These are phyloP conservation scores for Ursus arctos DNA, from an alignment of 2,113 vertebrate genomes.

Conservation along the genomic window DNA sequence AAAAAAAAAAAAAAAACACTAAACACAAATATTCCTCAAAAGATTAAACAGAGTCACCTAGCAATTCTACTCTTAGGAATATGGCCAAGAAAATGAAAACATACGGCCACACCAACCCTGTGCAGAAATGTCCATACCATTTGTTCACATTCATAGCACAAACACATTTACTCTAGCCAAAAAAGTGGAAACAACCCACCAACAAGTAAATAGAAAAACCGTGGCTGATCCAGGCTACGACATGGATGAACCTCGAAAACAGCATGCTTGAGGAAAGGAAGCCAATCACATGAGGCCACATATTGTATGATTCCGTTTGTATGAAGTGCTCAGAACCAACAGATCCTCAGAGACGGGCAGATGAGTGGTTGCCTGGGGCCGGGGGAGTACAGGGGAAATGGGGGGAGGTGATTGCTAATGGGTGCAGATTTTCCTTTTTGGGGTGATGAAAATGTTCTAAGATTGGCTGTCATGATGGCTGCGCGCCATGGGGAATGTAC, in stretches of 20 bases:
- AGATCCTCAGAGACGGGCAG: background rate
- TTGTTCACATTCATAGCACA: background rate
- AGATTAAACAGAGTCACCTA: background rate
- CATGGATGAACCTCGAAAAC: background rate
- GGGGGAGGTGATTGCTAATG: background rate
- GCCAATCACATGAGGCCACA: background rate
- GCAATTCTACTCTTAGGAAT: background rate
- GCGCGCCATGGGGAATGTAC: background rate
- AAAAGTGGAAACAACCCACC: background rate
- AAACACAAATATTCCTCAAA: background rate
- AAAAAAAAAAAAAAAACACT: background rate
- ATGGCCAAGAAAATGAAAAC: background rate
- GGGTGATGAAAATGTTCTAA: background rate
- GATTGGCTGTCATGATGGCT: background rate
- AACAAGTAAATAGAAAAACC: background rate
- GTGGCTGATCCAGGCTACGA: background rate
- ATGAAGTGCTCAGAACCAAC: background rate
- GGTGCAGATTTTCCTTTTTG: background rate
- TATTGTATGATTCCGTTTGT: background rate
- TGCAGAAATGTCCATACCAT: background rate
- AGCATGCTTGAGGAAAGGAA: background rate
- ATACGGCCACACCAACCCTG: background rate
- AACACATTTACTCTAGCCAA: background rate
- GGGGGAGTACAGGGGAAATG: background rate
- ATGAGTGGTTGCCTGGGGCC: background rate